Base-by-base conservation (phyloP, 1,140 invertebrate genomes). In the Aphelenchoides besseyi region DNA sequence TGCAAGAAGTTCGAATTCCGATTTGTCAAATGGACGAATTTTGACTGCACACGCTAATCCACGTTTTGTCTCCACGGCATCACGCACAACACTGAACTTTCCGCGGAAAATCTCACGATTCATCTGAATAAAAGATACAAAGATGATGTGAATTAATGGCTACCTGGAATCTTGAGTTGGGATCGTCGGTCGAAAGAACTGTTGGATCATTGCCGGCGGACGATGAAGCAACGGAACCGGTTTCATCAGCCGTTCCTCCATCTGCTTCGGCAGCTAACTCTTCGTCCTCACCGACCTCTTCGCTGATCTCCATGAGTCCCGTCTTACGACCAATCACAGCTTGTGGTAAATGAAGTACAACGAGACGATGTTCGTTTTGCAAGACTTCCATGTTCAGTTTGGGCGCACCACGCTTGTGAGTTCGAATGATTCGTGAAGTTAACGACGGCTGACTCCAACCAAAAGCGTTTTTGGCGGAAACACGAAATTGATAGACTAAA, bases 391-490 rank as follows among this genome's bases (percentile, higher is more conserved):
- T 53, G 37, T 83, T 79, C 32, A 82, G 70, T 55, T 82, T 82
- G 2, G 80, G 82, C n/a, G 71, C 74, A 33, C 82, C 80, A 36
- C 77, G 29, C 5, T 69, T 61, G 72, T 85, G 82, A 35, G 83
- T 69, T 79, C 87, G 41, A 57, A 82, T 57, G 75, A 84, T 81
- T 84, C 86, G 29, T 8, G 86, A 87, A 0, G 86, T 84, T 72
- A 85, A 85, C 61, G 85, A 87, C 73, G 86, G 87, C 55, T 28
- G 5, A 70, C 87, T 86, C 64, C 82, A 78, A 9, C 94, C 95
- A 81, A 97, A 93, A 36, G 90, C 89, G 85, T 98, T 98, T 64
- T 89, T 88, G 0, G 93, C 92, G 1, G 91, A 89, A 5, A 98
- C 86, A 64, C 94, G 88, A 86, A 97, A 97, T 66, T 92, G 89